A percentile compares a stretch with the other conserved stretches of the same genome.
These are phyloP conservation scores for Ommatoiulus sabulosus DNA, from an alignment of 2,888 invertebrate species.

Conservation along the genomic window DNA sequence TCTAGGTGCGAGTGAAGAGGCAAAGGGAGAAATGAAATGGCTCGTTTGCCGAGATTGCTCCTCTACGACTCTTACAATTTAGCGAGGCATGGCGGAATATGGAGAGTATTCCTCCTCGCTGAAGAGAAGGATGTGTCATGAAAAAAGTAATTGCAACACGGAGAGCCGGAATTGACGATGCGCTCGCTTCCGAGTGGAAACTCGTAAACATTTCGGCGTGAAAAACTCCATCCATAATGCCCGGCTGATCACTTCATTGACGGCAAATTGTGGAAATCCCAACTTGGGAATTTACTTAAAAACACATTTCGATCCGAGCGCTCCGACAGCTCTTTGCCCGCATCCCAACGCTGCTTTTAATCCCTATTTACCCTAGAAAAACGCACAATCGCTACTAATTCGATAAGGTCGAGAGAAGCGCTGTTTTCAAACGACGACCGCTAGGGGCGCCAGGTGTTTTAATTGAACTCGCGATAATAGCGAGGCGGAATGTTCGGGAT, in stretches of 20 bases:
- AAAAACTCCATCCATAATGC: slow-evolving; percentile 41
- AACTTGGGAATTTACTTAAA: slow-evolving; percentile 48
- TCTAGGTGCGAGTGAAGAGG: not conserved
- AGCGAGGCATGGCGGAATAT: not conserved
- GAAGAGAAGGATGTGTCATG: slow-evolving; percentile 3
- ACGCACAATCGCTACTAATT: slow-evolving; percentile 29
- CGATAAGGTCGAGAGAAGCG: not conserved
- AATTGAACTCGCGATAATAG: not conserved
- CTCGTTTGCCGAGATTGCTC: slow-evolving; percentile 18
- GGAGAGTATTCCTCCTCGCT: not conserved
- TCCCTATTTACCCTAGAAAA: slow-evolving; percentile 38
- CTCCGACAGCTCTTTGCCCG: not conserved
- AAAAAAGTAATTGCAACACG: slow-evolving; percentile 44
- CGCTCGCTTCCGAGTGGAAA: not conserved
- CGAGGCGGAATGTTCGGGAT: not conserved
- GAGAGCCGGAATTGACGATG: not conserved
- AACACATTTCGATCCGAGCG: not conserved
- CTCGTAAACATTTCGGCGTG: slow-evolving; percentile 45
- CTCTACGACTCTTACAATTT: not conserved
- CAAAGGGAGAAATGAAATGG: slow-evolving; percentile 1
- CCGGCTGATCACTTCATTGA: slow-evolving; percentile 41
- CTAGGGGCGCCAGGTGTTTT: not conserved
- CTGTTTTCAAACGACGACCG: not conserved
- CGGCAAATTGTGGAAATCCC: slow-evolving; percentile 40
- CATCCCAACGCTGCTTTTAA: slow-evolving; percentile 38